Percentiles rank a stretch among this genome's conserved stretches.
phyloP scores from a whole-genome alignment of 1,140 invertebrate genomes.

The Bombus cullumanus region DNA sequence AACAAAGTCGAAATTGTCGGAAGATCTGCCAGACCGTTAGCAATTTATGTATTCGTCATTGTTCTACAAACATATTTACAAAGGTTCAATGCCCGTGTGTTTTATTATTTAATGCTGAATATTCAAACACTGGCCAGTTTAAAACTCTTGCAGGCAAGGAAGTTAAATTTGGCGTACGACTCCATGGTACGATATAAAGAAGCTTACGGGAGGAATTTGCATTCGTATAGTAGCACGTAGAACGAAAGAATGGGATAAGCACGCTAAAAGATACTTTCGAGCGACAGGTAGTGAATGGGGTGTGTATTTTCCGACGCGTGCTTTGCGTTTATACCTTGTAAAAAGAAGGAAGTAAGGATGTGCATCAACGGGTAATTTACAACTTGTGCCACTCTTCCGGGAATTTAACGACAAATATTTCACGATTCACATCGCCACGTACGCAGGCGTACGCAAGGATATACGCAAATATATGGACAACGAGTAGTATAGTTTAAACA shows the following conservation, averaged over 20 bases:
- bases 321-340: background rate
- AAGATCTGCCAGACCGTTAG: too few relatives aligned
- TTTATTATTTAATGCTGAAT: too few relatives aligned
- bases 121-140: too few relatives aligned
- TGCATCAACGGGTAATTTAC: slow-evolving; percentile 30
- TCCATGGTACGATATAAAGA: background rate
- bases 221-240: slow-evolving; percentile 1
- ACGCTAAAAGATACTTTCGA: slow-evolving; percentile 32
- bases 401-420: slow-evolving; percentile 30
- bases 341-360: slow-evolving; percentile 1
- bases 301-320: background rate
- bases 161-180: background rate
- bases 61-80: too few relatives aligned
- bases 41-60: too few relatives aligned
- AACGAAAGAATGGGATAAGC: background rate
- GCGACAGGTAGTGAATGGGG: slow-evolving; percentile 17
- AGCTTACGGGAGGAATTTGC: slow-evolving; percentile 6
- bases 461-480: too few relatives aligned
- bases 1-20: too few relatives aligned
- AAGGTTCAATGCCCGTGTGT: too few relatives aligned
- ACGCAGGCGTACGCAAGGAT: background rate
- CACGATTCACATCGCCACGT: slow-evolving; percentile 8
- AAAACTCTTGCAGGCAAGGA: background rate
- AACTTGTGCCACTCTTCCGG: background rate
- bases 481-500: too few relatives aligned